Base-by-base conservation (phyloP, 2,888 invertebrate genomes). In the Caradrina kadenii region DNA sequence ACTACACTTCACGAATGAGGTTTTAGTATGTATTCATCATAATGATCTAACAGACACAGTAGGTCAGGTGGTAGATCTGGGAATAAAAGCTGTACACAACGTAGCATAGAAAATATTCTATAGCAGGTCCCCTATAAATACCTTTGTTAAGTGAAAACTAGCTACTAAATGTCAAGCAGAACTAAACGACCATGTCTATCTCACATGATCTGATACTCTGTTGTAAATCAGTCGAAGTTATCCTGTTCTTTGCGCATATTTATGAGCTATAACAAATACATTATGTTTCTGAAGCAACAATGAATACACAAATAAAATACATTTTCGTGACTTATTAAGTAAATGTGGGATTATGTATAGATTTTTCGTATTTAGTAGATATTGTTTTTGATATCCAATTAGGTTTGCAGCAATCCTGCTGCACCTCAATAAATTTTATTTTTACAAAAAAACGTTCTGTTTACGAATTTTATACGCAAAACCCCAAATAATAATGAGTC, bases 221-320 rank as follows among this genome's bases (percentile, higher is more conserved):
- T 63, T 55, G 58, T 73, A 64, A 69, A 79, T 66, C 49, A 61
- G 50, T 66, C 10, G 2, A 65, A 81, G 53, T 68, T 65, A 63
- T 79, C 73, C 45, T 54, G 35, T 26, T 63, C 10, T 69, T 58
- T 55, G 35, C 15, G 69, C 26, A 48, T 67, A 63, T 78, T 68
- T 72, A 61, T 61, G 68, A 69, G 35, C 52, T 48, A 71, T 48
- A 71, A 42, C 8, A 52, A 56, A 49, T 15, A 65, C 15, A 62
- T 56, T 58, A 53, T 63, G 45, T 66, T 69, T 62, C 52, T 52
- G n/a, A 35, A 53, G 19, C n/a, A 48, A 50, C n/a, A 55, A 59
- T 52, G 19, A 52, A 55, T 4, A 56, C 10, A n/a, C n/a, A n/a
- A n/a, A n/a, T n/a, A 22, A 39, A 15, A 7, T 35, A 26, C 19